Evolutionary conservation across 2,797 vertebrate species (phyloP), one percentile per base, ranked within the genome.

Genomic region (Strix occidentalis): DNA sequence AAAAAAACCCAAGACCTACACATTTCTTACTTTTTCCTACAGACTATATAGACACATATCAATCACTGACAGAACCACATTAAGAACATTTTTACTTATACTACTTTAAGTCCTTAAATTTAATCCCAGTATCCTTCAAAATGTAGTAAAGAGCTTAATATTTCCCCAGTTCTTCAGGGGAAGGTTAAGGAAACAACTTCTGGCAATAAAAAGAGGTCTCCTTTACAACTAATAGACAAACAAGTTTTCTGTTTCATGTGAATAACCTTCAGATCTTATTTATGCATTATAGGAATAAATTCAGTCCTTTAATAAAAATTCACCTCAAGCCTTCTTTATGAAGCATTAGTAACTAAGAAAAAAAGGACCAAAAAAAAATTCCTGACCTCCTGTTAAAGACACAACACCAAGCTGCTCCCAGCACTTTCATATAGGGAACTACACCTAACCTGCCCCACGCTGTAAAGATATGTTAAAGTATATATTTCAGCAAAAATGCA

Each of bases 1-100:
- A 26, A 51, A 24, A 0, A 3, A 24, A 0, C 5, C 17, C 1
- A 29, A 86, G 83, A 41, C 14, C 51, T 41, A 37, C 6, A 39
- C 10, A 29, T 76, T 41, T 84, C 45, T 50, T n/a, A 71, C 17
- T 48, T 48, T 51, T 56, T 53, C 70, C 74, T 46, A 37, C 28
- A 68, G 31, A 56, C 23, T 53, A 70, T 1, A 64, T 8, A 45
- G 37, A 37, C 17, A 16, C 1, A 0, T 17, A 78, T 19, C 33
- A 39, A 21, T 72, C 28, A 16, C 0, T 61, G 50, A 28, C 6
- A 72, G n/a, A 79, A 41, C 2, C 16, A 17, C 8, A 60, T 37
- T 25, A 79, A 15, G 6, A 51, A 76, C 1, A 0, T 17, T 83
- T 76, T 70, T 33, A 60, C 14, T 71, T n/a, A 68, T 1, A 64